Evolutionary conservation across 2,888 invertebrate genomes (phyloP).

Genomic region (Steinernema carpocapsae): DNA sequence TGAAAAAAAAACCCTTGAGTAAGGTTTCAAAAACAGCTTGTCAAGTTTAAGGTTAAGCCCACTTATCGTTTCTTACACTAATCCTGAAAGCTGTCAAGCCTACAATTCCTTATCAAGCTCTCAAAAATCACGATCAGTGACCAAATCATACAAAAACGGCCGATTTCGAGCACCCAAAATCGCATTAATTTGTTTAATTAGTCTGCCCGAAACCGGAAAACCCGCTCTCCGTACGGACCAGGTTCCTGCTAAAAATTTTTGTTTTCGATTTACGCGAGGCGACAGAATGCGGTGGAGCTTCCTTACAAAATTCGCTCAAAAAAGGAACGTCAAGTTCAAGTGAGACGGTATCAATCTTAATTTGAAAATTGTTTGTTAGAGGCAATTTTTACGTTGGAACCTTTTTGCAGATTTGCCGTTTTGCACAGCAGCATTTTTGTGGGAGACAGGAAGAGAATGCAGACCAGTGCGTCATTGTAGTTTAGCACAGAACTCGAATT

Average conservation of each 20-base stretch:
- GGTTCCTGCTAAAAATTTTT: neutral
- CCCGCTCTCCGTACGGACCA: neutral
- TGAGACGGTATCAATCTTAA: conserved; percentile 18
- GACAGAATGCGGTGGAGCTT: conserved; percentile 30
- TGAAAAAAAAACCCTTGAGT: too few species aligned
- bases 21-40: too few species aligned
- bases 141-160: neutral
- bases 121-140: neutral
- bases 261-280: conserved; percentile 5
- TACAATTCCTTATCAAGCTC: too few species aligned
- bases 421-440: neutral
- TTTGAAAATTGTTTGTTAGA: neutral
- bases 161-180: conserved; percentile 18
- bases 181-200: conserved; percentile 24
- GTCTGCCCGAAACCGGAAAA: neutral
- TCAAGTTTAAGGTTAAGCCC: too few species aligned
- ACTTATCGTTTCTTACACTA: too few species aligned
- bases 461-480: neutral
- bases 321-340: neutral
- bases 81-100: too few species aligned
- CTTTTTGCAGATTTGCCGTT: neutral
- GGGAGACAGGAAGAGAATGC: neutral
- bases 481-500: neutral
- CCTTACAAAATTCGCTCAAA: neutral
- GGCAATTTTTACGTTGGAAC: too few species aligned